Evolutionary conservation across 2,888 invertebrate genomes (phyloP), one percentile per base, ranked within the genome.

Genomic region (Apantesis nais): DNA sequence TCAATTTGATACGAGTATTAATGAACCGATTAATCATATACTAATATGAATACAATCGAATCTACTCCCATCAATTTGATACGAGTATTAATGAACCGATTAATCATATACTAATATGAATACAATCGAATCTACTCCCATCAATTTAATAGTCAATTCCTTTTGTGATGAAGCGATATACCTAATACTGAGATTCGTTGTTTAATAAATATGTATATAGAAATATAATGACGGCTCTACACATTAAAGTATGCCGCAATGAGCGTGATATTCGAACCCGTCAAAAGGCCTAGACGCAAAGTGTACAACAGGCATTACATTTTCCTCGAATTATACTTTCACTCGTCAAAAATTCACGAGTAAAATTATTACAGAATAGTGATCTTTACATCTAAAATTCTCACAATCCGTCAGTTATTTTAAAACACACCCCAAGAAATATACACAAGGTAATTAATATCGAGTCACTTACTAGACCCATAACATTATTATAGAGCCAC

Each of bases 391-490:
- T 29, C 8, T 12, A 3, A 66, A 14, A 34, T 22, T 39, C 16
- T 55, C 74, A 80, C 29, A 79, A 60, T 8, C 65, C 68, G 39
- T 82, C 83, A 55, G 89, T 86, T 58, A 94, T 83, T 48, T 90
- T 90, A 48, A 94, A 89, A 75, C 93, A 95, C 0, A 92, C 94
- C 0, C 94, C 92, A 67, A 95, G 81, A 83, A 95, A 95, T 83
- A 94, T 94, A 77, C 94, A 94, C 61, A 95, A 73, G 0, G 94
- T 94, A 8, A 95, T 91, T 74, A 95, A 83, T 73, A 95, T 93
- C 0, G 94, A 95, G 75, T 95, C 95, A 41, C 93, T 92, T 0
- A 95, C 93, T 70, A 94, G 79, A 0, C 90, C 90, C 0, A 95
- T 19, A 0, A 92, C 92, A 44, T 86, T 93, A 29, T 85, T 93